Conservation (phyloP, 2,888 invertebrate species). For the Frankliniella intonsa region DNA sequence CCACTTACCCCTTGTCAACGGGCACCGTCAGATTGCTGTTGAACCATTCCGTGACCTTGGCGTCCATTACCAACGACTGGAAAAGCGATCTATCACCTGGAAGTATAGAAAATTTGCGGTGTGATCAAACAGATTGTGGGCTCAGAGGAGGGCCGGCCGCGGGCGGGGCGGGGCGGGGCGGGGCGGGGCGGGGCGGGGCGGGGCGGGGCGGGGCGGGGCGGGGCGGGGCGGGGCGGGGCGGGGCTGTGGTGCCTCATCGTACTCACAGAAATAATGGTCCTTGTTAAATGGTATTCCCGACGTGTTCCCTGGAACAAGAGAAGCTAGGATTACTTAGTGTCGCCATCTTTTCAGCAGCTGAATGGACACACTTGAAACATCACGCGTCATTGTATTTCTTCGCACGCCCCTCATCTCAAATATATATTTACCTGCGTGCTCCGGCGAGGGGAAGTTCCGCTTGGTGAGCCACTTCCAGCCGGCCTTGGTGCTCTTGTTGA, state of each 20-base stretch:
- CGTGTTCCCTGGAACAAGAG: neutral
- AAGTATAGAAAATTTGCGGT: conserved; percentile 39
- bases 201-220: neutral
- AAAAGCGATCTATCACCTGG: conserved; percentile 80
- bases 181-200: neutral
- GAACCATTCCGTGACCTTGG: conserved; percentile 82
- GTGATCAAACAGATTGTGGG: too few relatives aligned
- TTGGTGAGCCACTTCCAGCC: conserved; percentile 79
- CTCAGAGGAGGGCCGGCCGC: too few relatives aligned
- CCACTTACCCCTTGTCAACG: conserved; percentile 61
- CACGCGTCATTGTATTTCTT: too few relatives aligned
- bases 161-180: neutral
- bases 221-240: neutral
- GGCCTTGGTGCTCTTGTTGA: conserved; percentile 71
- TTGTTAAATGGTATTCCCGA: conserved; percentile 47
- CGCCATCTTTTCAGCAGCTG: too few relatives aligned
- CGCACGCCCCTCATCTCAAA: neutral
- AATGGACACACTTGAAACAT: too few relatives aligned
- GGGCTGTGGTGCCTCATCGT: conserved; percentile 36
- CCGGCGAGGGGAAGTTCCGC: conserved; percentile 63
- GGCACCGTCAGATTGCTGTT: conserved; percentile 55
- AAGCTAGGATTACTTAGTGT: too few relatives aligned
- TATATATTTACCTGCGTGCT: conserved; percentile 48
- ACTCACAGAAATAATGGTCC: conserved; percentile 59
- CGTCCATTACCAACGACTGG: conserved; percentile 81